phyloP scores from a whole-genome alignment of 2,888 invertebrate genomes.

The Anaspis maculata region DNA sequence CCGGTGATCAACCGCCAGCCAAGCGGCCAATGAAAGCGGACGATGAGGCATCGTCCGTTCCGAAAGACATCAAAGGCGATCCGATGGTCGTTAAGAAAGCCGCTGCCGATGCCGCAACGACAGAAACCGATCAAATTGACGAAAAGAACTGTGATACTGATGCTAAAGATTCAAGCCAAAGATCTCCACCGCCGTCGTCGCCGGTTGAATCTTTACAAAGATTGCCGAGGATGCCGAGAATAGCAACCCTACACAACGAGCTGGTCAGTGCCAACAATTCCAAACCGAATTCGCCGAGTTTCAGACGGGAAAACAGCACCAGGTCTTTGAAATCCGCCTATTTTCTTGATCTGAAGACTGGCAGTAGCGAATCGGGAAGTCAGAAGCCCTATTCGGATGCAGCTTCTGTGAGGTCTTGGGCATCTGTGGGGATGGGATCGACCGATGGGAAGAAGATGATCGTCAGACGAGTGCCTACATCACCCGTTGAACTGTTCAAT shows the following conservation, averaged over 20 bases:
- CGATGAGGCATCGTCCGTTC: constrained; percentile 3
- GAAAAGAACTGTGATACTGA: constrained; percentile 20
- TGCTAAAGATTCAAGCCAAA: constrained; percentile 14
- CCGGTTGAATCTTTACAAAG: constrained; percentile 20
- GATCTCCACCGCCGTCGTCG: constrained; percentile 17
- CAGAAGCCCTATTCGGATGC: constrained; percentile 52
- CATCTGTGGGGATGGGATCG: constrained; percentile 81
- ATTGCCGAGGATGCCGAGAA: constrained; percentile 13
- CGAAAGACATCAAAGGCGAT: constrained; percentile 7
- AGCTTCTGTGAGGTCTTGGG: constrained; percentile 68
- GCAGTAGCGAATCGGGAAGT: constrained; percentile 48
- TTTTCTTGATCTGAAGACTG: constrained; percentile 10
- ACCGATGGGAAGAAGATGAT: constrained; percentile 82
- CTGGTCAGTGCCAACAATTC: constrained; percentile 15
- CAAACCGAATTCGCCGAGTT: constrained; percentile 26
- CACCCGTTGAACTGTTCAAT: constrained; percentile 78
- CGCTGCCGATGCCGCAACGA: constrained; percentile 12
- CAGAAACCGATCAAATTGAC: constrained; percentile 6
- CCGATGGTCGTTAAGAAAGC: constrained; percentile 12
- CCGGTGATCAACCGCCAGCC: constrained; percentile 1
- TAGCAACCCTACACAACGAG: too few species aligned
- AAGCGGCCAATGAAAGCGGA: constrained; percentile 12
- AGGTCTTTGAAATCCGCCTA: constrained; percentile 24
- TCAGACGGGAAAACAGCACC: constrained; percentile 29
- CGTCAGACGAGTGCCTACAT: constrained; percentile 74